Percentiles rank a stretch among this genome's conserved stretches.
These are phyloP conservation scores for Ornithoptera priamus DNA, from an alignment of 2,888 invertebrate species.

Conservation along the genomic window DNA sequence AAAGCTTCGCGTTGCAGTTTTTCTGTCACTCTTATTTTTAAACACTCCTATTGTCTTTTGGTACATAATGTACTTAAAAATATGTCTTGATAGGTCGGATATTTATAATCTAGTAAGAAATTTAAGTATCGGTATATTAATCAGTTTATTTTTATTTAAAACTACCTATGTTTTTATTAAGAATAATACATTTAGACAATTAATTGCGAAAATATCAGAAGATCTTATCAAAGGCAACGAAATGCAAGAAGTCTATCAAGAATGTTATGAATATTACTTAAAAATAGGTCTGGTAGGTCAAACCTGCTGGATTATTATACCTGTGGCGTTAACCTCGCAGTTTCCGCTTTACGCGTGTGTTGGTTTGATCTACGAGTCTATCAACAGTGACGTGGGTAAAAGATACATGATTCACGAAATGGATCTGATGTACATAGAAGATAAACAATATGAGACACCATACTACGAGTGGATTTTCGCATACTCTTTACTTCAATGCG, in stretches of 20 bases:
- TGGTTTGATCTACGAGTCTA: slow-evolving; percentile 49
- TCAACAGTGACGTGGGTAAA: slow-evolving; percentile 48
- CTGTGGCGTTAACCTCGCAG: slow-evolving; percentile 46
- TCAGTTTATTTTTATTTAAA: slow-evolving; percentile 57
- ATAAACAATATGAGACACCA: slow-evolving; percentile 57
- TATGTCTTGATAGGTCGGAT: slow-evolving; percentile 47
- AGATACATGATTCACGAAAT: slow-evolving; percentile 61
- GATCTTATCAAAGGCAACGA: slow-evolving; percentile 54
- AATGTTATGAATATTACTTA: slow-evolving; percentile 50
- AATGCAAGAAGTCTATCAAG: slow-evolving; percentile 49
- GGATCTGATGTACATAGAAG: slow-evolving; percentile 52
- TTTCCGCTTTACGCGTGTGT: slow-evolving; percentile 56
- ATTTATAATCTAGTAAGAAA: slow-evolving; percentile 55
- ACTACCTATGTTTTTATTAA: slow-evolving; percentile 50
- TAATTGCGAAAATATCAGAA: slow-evolving; percentile 50
- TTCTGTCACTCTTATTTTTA: slow-evolving; percentile 39
- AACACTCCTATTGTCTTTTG: slow-evolving; percentile 51
- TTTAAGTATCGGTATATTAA: slow-evolving; percentile 49
- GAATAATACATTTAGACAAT: slow-evolving; percentile 44
- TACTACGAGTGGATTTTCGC: slow-evolving; percentile 58
- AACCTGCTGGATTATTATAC: slow-evolving; percentile 53
- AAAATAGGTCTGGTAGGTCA: slow-evolving; percentile 49
- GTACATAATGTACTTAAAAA: slow-evolving; percentile 47
- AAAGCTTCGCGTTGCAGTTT: slow-evolving; percentile 38
- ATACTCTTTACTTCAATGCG: slow-evolving; percentile 49